Evolutionary conservation across 2,797 vertebrate species (phyloP).

Genomic region (Neostethus bicornis): DNA sequence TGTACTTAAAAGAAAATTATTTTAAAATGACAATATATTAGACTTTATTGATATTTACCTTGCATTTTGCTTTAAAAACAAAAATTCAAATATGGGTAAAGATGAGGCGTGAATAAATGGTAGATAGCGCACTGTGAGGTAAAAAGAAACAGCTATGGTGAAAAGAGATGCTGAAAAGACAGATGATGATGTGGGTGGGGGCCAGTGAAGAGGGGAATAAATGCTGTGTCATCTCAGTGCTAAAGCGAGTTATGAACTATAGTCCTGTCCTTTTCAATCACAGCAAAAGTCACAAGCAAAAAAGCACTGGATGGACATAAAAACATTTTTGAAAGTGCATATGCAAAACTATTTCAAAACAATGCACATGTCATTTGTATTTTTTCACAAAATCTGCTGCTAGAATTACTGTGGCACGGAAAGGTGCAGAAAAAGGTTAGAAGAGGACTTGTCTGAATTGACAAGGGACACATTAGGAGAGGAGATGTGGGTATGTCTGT

Average conservation of each 20-base stretch:
- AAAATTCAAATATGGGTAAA: neutral
- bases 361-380: constrained; percentile 15
- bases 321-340: constrained; percentile 10
- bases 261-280: constrained; percentile 40
- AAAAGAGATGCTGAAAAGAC: neutral
- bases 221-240: constrained; percentile 48
- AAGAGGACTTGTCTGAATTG: constrained; percentile 11
- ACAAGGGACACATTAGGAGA: neutral
- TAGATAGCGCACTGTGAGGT: neutral
- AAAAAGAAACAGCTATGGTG: neutral
- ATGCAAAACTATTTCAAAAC: constrained; percentile 15
- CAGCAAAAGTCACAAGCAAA: constrained; percentile 28
- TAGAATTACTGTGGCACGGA: constrained; percentile 12
- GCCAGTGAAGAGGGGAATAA: constrained; percentile 17
- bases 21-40: neutral
- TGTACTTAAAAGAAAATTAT: neutral
- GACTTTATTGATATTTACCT: neutral
- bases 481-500: constrained; percentile 32
- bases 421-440: constrained; percentile 19
- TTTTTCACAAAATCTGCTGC: constrained; percentile 12
- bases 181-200: constrained; percentile 19
- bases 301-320: constrained; percentile 48
- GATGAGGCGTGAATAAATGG: neutral
- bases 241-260: constrained; percentile 14
- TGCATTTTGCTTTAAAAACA: neutral